Conservation (phyloP, 2,888 invertebrate genomes). For the Coelopa pilipes region DNA sequence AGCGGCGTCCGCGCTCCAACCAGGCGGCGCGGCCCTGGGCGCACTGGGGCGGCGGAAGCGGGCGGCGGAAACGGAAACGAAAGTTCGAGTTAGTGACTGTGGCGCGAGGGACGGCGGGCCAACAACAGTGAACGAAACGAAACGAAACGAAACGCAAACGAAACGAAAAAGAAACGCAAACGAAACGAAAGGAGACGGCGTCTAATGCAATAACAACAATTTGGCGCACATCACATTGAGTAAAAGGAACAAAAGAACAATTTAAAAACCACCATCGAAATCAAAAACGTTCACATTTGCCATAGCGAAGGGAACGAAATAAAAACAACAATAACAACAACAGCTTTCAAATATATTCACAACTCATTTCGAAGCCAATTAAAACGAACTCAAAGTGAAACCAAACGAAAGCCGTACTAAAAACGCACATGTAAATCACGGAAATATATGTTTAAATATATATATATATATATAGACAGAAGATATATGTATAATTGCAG, state of each 20-base stretch:
- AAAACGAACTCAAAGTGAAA: background rate
- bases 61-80: conserved; percentile 21
- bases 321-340: background rate
- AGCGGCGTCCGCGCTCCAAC: conserved; percentile 76
- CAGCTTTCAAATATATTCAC: background rate
- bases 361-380: background rate
- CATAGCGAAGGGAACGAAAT: no score
- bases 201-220: conserved; percentile 9
- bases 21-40: conserved; percentile 86
- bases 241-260: background rate
- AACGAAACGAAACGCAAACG: no score
- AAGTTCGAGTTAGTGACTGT: conserved; percentile 2
- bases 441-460: no score
- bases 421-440: background rate
- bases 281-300: background rate
- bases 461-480: no score
- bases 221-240: background rate
- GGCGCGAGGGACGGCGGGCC: background rate
- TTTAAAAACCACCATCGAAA: background rate
- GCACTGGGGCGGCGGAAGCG: conserved; percentile 70
- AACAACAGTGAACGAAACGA: background rate
- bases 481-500: no score
- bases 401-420: background rate
- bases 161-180: conserved; percentile 10
- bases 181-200: conserved; percentile 34